Base-by-base conservation (phyloP, 2,797 vertebrate genomes). In the Anguilla marmorata region DNA sequence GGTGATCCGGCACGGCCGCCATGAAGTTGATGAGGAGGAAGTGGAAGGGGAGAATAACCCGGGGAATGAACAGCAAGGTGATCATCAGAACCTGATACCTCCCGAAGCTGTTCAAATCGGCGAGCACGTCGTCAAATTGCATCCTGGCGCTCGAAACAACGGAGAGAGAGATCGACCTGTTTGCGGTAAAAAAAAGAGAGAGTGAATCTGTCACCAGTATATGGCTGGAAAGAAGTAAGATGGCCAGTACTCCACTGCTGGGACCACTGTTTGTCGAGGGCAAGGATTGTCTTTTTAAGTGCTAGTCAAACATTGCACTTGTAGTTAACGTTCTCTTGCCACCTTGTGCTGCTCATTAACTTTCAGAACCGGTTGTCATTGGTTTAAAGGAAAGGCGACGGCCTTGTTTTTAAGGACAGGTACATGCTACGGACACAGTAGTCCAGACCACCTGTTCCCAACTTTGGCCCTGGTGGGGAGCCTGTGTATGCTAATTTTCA, bases 1-100 rank as follows among this genome's bases (percentile, higher is more conserved):
- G 96, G 85, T 98, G 97, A 85, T 94, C 87, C 0, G 97, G 98
- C 8, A 93, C 93, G 0, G 94, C 97, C 0, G 94, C 95, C 16
- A 98, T 96, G 90, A 98, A 98, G 91, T 96, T 96, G 48, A 97
- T 96, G 86, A 98, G 90, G 58, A 98, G 87, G 90, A 97, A 98
- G 89, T 98, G 96, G 90, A 95, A 92, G 0, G 98, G 97, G 0
- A 98, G 92, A 3, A 96, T 94, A 0, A 98, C 89, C 2, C 96
- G 96, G 66, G 97, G 93, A 14, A 93, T 58, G 9, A 89, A 80
- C 90, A 97, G 60, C 89, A 96, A 85, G n/a, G 88, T 0, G 54
- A 93, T 19, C 12, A 96, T 93, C 84, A 90, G 2, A 16, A 97
- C 90, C 84, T 98, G 98, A 92, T 97, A 98, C 56, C 90, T 94